Evolutionary conservation across 1,140 invertebrate species (phyloP), one percentile per base, ranked within the genome.

Genomic region (Euschistus heros): DNA sequence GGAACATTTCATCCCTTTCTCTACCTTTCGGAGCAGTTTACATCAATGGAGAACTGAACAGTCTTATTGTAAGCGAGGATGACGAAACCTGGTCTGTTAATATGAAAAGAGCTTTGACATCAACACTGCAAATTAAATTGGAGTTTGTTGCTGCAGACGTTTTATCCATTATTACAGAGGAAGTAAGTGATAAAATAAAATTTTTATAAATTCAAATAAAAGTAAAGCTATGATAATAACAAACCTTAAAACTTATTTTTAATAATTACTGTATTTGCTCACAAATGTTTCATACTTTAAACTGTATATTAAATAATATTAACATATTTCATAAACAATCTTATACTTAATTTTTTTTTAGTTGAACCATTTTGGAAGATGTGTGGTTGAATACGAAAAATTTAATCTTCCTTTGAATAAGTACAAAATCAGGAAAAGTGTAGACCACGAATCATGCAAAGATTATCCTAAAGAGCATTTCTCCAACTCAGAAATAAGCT

Each of bases 391-490:
- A 26, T 71, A 72, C 27, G 69, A 6, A 65, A 42, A 18, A 66
- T 63, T 47, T 26, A 46, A 37, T 44, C 63, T 17, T 18, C 27
- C 17, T 44, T 59, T 44, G 26, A 68, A 68, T 15, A 59, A n/a
- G 44, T 52, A 68, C 0, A 63, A 46, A 37, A 62, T 73, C 2
- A 66, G 65, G n/a, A 74, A 74, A 68, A 69, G 71, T 15, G 60
- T 73, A 17, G 70, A 74, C 63, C 61, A 71, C 44, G 55, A 66
- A 3, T 67, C 67, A n/a, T 74, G 73, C 44, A 13, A 26, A 24
- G 65, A 67, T 33, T 67, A 54, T 13, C 67, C 70, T 10, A 55
- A 46, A 10, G 60, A 68, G 63, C 52, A 63, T 2, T 70, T 68
- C 54, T 66, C 67, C 27, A 72, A 69, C 54, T 68, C 65, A n/a